Conservation (phyloP, 2,797 vertebrate species). For the Clarias pachynema region DNA sequence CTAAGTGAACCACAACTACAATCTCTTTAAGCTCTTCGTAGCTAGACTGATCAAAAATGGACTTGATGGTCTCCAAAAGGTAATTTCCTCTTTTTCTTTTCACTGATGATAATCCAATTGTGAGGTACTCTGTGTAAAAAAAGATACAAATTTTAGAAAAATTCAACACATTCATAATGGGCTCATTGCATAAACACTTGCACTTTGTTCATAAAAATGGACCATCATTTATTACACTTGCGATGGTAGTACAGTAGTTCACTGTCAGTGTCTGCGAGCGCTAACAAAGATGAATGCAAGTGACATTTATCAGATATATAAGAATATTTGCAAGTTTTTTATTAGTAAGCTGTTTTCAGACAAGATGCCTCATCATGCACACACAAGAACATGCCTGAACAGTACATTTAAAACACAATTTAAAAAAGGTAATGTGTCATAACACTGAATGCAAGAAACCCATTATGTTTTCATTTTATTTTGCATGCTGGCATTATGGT, state of each 20-base stretch:
- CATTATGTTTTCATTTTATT: neutral
- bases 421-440: neutral
- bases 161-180: neutral
- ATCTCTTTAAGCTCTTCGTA: constrained; percentile 98
- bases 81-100: constrained; percentile 95
- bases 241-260: neutral
- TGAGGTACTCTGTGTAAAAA: constrained; percentile 84
- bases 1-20: constrained; percentile 92
- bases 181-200: neutral
- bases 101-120: constrained; percentile 93
- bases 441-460: neutral
- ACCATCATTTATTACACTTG: neutral
- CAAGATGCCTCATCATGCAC: neutral
- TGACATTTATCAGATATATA: neutral
- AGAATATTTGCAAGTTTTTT: neutral
- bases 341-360: neutral
- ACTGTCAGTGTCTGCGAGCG: neutral
- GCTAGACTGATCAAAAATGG: constrained; percentile 98
- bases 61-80: constrained; percentile 96
- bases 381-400: neutral
- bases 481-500: neutral
- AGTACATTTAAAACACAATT: neutral
- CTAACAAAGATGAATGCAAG: neutral
- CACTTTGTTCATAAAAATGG: neutral
- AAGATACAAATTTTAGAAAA: neutral